Evolutionary conservation across 2,113 vertebrate genomes (phyloP).

Genomic region (Cygnus buccinator): DNA sequence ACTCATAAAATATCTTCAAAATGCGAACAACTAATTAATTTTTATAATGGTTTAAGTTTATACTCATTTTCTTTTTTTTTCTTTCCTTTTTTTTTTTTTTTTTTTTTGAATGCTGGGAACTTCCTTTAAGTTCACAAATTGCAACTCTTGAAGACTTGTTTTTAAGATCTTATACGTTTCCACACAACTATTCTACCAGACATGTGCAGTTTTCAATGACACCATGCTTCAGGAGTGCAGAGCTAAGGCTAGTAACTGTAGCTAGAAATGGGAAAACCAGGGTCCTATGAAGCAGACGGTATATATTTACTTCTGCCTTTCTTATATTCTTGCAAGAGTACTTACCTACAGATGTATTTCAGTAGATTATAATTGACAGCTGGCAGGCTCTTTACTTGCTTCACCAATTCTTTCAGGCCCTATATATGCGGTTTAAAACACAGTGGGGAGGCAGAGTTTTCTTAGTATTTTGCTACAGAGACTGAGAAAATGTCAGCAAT

Average conservation of each 20-base stretch:
- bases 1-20: not conserved
- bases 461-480: not conserved
- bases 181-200: not conserved
- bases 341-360: slow-evolving; percentile 97
- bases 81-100: too few relatives aligned
- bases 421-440: slow-evolving; percentile 55
- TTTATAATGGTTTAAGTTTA: not conserved
- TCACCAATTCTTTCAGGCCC: slow-evolving; percentile 90
- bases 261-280: not conserved
- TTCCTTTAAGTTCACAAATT: not conserved
- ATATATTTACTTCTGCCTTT: not conserved
- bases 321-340: not conserved
- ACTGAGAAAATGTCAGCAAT: not conserved
- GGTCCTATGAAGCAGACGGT: not conserved
- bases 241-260: not conserved
- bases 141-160: not conserved
- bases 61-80: not conserved
- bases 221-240: not conserved
- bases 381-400: slow-evolving; percentile 91
- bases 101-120: not conserved
- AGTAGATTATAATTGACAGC: slow-evolving; percentile 95
- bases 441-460: not conserved
- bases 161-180: not conserved
- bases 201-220: not conserved
- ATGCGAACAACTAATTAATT: not conserved